Evolutionary conservation across 2,113 vertebrate species (phyloP), one percentile per base, ranked within the genome.

Genomic region (Platysteira castanea): DNA sequence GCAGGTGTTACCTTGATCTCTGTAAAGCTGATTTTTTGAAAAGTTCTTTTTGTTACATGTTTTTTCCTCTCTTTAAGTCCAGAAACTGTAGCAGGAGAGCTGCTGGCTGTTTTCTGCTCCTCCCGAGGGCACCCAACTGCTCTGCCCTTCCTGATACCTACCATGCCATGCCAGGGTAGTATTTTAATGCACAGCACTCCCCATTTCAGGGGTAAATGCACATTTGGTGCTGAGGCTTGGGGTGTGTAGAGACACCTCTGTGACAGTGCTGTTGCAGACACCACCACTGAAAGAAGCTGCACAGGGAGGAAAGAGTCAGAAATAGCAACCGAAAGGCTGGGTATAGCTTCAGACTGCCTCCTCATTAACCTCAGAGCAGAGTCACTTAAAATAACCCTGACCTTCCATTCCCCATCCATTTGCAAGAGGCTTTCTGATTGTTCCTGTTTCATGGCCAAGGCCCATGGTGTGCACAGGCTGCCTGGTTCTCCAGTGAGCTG

Each of bases 41-140:
- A 33, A 15, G 13, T 2, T 49, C 23, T 60, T 46, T 52, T 61
- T 1, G 0, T 50, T 23, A 6, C 2, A 0, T 1, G 0, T 4
- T 69, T 84, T 75, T 69, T 2, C 7, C 2, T 78, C 16, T 37
- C 19, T 77, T 17, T 28, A 28, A 63, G 7, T 10, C 67, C 26
- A 53, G 16, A 41, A 59, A 19, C 17, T 53, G 39, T 30, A 44
- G 14, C 67, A 83, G 49, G 31, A 75, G 23, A 28, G n/a, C 50
- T 87, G 46, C 41, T 77, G 67, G 20, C 7, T 35, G 11, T 7
- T 70, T 71, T 24, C 42, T 23, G 14, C 39, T 27, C 31, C 33
- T 92, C 52, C 14, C 1, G 2, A 73, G 59, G 26, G 15, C 11
- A 50, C 20, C 2, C 16, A 12, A 6, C 46, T 23, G 3, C 31